A percentile compares a stretch with the other conserved stretches of the same genome.
Conservation (phyloP, 2,113 vertebrate species). For the Campylomormyrus numenius region DNA sequence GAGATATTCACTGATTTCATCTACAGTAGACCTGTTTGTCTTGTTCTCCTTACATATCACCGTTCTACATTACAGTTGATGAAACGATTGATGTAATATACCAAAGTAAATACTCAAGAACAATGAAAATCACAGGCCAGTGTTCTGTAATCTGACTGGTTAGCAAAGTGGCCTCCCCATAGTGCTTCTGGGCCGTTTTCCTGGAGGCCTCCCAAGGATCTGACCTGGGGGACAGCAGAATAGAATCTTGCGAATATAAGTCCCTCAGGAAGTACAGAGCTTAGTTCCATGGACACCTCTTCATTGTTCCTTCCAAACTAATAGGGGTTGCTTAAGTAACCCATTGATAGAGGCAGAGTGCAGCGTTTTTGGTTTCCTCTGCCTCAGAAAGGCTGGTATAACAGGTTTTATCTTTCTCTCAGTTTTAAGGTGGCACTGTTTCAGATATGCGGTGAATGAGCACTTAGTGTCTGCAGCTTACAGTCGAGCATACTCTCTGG, state of each 20-base stretch:
- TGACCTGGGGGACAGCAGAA: neutral
- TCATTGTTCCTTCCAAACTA: neutral
- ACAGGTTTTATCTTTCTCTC: neutral
- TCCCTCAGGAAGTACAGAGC: neutral
- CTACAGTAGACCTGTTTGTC: neutral
- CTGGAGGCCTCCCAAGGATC: neutral
- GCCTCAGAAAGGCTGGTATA: neutral
- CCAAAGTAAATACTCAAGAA: neutral
- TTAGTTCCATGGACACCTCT: neutral
- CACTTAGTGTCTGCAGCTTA: neutral
- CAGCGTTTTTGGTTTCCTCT: neutral
- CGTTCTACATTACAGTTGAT: neutral
- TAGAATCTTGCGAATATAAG: neutral
- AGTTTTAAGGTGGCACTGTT: neutral
- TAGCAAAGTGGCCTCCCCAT: neutral
- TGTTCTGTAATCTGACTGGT: neutral
- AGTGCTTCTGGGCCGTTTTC: neutral
- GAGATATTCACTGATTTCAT: neutral
- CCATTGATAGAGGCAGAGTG: neutral
- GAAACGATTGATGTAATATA: neutral
- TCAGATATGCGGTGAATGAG: neutral
- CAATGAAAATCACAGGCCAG: neutral
- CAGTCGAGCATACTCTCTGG: neutral
- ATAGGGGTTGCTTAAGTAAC: neutral
- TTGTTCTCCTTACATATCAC: neutral